These are phyloP conservation scores for Ornithoptera alexandrae DNA, from an alignment of 2,888 invertebrate species.

Conservation along the genomic window DNA sequence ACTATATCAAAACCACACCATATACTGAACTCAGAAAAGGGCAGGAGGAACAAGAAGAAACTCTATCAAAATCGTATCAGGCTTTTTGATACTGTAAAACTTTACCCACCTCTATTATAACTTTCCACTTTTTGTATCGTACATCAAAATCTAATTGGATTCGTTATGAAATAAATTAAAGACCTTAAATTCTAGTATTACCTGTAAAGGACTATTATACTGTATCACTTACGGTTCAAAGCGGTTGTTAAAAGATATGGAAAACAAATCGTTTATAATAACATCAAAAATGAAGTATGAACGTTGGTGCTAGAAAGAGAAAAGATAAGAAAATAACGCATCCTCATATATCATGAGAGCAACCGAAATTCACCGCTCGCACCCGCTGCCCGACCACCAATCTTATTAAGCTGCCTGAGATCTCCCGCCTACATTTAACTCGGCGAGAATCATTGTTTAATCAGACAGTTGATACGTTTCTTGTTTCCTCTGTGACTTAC, in stretches of 20 bases:
- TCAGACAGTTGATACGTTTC: constrained; percentile 24
- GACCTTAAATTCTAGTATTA: too few relatives aligned
- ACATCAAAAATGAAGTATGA: constrained; percentile 73
- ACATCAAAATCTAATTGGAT: constrained; percentile 41
- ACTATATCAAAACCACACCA: too few relatives aligned
- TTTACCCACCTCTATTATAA: too few relatives aligned
- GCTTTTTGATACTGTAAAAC: too few relatives aligned
- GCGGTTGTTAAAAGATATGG: constrained; percentile 70
- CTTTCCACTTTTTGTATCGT: constrained; percentile 45
- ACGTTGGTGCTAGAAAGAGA: constrained; percentile 76
- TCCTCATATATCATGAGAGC: constrained; percentile 78
- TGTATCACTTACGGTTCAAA: constrained; percentile 63
- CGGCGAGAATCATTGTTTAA: constrained; percentile 39
- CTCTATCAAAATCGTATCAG: too few relatives aligned
- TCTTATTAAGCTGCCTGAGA: constrained; percentile 68
- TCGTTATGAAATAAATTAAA: constrained; percentile 33
- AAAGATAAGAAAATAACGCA: constrained; percentile 80
- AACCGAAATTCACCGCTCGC: constrained; percentile 71
- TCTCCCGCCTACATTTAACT: constrained; percentile 70
- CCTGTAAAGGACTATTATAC: too few relatives aligned
- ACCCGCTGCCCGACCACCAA: constrained; percentile 62
- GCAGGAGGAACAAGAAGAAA: too few relatives aligned
- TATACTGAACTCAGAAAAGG: too few relatives aligned
- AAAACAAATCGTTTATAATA: constrained; percentile 76
- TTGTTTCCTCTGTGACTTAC: background rate